Evolutionary conservation across 1,140 invertebrate species (phyloP).

Genomic region (Drosophila santomea): DNA sequence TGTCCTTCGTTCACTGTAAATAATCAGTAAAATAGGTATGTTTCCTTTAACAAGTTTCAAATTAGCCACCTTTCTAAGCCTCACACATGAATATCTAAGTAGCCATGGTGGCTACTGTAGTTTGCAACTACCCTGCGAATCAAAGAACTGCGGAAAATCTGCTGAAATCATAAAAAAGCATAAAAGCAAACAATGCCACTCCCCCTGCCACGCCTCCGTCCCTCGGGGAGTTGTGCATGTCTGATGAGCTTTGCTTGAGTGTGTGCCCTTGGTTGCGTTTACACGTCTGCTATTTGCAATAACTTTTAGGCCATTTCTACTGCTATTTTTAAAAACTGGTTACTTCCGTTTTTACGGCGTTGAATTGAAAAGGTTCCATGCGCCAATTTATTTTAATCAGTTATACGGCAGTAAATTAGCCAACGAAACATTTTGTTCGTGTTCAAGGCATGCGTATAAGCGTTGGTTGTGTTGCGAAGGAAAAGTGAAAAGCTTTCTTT

Average conservation of each 20-base stretch:
- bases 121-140: background rate
- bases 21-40: background rate
- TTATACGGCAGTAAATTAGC: background rate
- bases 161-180: constrained; percentile 79
- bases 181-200: constrained; percentile 64
- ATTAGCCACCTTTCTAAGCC: too few species aligned
- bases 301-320: too few species aligned
- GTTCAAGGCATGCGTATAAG: background rate
- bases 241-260: constrained; percentile 62
- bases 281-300: background rate
- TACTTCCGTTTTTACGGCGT: background rate
- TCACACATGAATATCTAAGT: background rate
- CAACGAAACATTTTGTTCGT: too few species aligned
- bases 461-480: constrained; percentile 15
- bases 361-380: background rate
- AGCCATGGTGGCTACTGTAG: too few species aligned
- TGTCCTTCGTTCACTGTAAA: background rate
- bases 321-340: too few species aligned
- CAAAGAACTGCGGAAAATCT: constrained; percentile 26
- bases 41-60: too few species aligned
- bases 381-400: background rate
- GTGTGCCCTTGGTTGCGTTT: background rate
- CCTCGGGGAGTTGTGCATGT: constrained; percentile 67
- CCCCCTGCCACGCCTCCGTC: constrained; percentile 1
- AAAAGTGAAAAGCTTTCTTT: constrained; percentile 55